These are phyloP conservation scores for Andrena bicolor DNA, from an alignment of 2,888 invertebrate species.

Conservation along the genomic window DNA sequence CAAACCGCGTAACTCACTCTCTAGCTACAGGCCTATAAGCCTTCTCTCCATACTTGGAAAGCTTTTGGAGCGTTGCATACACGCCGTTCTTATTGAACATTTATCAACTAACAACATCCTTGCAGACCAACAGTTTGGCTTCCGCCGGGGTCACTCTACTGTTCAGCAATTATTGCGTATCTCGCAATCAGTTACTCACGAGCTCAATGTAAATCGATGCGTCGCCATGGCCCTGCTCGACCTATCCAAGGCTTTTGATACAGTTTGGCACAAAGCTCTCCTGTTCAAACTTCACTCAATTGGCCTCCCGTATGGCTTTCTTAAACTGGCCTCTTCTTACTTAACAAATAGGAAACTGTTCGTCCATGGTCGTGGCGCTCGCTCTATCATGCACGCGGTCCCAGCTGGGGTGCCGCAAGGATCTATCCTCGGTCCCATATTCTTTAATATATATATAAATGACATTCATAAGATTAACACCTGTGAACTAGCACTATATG, in stretches of 20 bases:
- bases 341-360: neutral
- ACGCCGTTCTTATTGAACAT: neutral
- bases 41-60: neutral
- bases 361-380: neutral
- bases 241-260: conserved; percentile 7
- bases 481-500: too few species aligned
- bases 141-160: neutral
- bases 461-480: neutral
- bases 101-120: neutral
- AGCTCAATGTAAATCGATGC: neutral
- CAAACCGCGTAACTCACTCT: neutral
- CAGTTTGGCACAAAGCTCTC: neutral
- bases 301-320: neutral
- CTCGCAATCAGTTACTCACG: neutral
- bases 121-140: neutral
- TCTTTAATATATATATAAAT: conserved; percentile 6
- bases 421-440: conserved; percentile 1
- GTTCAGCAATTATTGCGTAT: neutral
- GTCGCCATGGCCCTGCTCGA: neutral
- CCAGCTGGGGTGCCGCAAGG: conserved; percentile 16
- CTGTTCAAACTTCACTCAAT: neutral
- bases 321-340: neutral
- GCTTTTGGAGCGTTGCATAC: neutral
- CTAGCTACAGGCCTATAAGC: conserved; percentile 14
- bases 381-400: neutral